Percentiles rank a stretch among this genome's conserved stretches.
phyloP scores from a whole-genome alignment of 2,797 vertebrate genomes.

The Enteromius viviparus region DNA sequence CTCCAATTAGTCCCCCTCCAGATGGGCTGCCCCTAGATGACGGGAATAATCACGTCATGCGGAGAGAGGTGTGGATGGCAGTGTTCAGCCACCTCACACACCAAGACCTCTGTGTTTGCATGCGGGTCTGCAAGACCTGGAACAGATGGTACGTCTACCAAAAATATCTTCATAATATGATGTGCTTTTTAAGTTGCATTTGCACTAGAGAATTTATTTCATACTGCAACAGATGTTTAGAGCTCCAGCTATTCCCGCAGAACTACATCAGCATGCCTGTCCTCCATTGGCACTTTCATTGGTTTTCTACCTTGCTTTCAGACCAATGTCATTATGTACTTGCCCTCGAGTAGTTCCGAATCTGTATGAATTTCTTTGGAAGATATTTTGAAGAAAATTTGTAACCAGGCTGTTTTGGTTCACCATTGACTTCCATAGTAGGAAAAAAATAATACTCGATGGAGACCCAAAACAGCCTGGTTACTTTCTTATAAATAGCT shows the following conservation, averaged over 20 bases:
- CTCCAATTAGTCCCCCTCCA: conserved; percentile 94
- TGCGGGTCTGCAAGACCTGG: conserved; percentile 97
- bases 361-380: too few relatives aligned
- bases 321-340: too few relatives aligned
- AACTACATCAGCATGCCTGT: background rate
- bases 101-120: conserved; percentile 93
- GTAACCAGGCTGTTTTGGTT: too few relatives aligned
- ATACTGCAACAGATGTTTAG: background rate
- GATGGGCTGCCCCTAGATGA: conserved; percentile 88
- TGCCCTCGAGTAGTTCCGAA: too few relatives aligned
- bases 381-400: too few relatives aligned
- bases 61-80: conserved; percentile 92
- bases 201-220: background rate
- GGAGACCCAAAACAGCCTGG: too few relatives aligned
- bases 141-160: conserved; percentile 91
- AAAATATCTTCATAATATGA: too few relatives aligned
- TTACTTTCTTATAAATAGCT: too few relatives aligned
- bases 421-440: too few relatives aligned
- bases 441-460: too few relatives aligned
- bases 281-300: background rate
- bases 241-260: background rate
- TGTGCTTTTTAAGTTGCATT: background rate
- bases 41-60: conserved; percentile 87
- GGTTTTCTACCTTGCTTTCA: background rate
- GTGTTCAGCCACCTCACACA: conserved; percentile 92